Percentiles rank a stretch among this genome's conserved stretches.
These are phyloP conservation scores for Orchestes rusci DNA, from an alignment of 2,888 invertebrate species.

Conservation along the genomic window DNA sequence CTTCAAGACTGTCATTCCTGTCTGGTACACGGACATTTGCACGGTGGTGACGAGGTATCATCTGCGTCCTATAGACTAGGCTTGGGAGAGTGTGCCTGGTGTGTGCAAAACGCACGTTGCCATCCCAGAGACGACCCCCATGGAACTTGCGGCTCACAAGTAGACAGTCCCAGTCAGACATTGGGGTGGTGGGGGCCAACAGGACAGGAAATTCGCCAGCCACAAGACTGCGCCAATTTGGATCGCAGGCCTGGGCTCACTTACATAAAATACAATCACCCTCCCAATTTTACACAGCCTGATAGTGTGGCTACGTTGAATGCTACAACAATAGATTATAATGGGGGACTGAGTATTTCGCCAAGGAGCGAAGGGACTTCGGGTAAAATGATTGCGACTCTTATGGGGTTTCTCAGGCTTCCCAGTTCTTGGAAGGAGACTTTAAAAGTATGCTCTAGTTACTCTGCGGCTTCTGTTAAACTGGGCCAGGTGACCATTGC, in stretches of 20 bases:
- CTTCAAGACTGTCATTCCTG: conserved; percentile 87
- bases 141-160: conserved; percentile 70
- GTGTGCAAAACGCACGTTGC: conserved; percentile 86
- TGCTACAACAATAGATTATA: conserved; percentile 53
- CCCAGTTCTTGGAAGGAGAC: conserved; percentile 69
- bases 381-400: conserved; percentile 68
- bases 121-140: conserved; percentile 79
- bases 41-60: conserved; percentile 40
- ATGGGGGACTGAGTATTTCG: conserved; percentile 40
- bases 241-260: conserved; percentile 84
- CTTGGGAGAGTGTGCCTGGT: conserved; percentile 82
- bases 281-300: conserved; percentile 80
- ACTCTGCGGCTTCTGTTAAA: conserved; percentile 62
- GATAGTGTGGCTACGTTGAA: conserved; percentile 47
- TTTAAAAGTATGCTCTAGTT: conserved; percentile 71
- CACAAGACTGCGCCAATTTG: conserved; percentile 69
- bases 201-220: conserved; percentile 53
- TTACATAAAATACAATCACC: conserved; percentile 79
- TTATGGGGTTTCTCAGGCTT: conserved; percentile 77
- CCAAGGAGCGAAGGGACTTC: conserved; percentile 30
- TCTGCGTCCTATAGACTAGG: conserved; percentile 72
- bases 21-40: conserved; percentile 68
- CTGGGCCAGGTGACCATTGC: conserved; percentile 44
- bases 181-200: conserved; percentile 88
- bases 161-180: conserved; percentile 73